phyloP scores from a whole-genome alignment of 64 coral and sea anemone genomes.

The Montipora cactus region DNA sequence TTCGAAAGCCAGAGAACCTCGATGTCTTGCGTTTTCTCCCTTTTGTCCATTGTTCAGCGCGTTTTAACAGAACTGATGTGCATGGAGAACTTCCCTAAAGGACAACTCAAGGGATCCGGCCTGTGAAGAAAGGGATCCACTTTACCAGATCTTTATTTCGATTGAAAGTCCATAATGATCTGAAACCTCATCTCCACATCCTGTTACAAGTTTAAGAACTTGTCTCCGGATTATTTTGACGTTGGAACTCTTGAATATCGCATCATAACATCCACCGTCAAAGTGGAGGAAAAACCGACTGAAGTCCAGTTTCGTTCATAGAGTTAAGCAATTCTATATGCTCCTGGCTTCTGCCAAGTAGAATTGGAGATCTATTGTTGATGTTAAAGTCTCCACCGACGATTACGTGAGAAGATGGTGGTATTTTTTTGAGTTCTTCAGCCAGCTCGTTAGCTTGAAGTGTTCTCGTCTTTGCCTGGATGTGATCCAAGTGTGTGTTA shows the following conservation, averaged over 20 bases:
- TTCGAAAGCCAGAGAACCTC: no score
- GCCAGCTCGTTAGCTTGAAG: slow-evolving; percentile 59
- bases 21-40: no score
- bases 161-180: slow-evolving; percentile 82
- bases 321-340: slow-evolving; percentile 34
- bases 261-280: slow-evolving; percentile 81
- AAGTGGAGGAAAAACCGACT: slow-evolving; percentile 64
- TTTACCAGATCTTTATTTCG: slow-evolving; percentile 47
- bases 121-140: no score
- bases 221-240: slow-evolving; percentile 34
- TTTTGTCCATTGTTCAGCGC: no score
- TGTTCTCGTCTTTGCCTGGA: slow-evolving; percentile 24
- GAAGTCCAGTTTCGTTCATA: slow-evolving; percentile 58
- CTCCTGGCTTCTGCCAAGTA: slow-evolving; percentile 45
- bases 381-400: slow-evolving; percentile 88
- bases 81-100: no score
- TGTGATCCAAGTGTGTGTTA: slow-evolving; percentile 85
- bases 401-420: slow-evolving; percentile 51
- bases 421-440: not conserved
- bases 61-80: no score
- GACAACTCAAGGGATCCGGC: no score
- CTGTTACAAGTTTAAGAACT: slow-evolving; percentile 66
- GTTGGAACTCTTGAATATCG: slow-evolving; percentile 74
- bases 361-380: slow-evolving; percentile 67
- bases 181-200: slow-evolving; percentile 64